Percentiles rank a stretch among this genome's conserved stretches.
These are phyloP conservation scores for Xanthia icteritia DNA, from an alignment of 2,888 invertebrate genomes.

Conservation along the genomic window DNA sequence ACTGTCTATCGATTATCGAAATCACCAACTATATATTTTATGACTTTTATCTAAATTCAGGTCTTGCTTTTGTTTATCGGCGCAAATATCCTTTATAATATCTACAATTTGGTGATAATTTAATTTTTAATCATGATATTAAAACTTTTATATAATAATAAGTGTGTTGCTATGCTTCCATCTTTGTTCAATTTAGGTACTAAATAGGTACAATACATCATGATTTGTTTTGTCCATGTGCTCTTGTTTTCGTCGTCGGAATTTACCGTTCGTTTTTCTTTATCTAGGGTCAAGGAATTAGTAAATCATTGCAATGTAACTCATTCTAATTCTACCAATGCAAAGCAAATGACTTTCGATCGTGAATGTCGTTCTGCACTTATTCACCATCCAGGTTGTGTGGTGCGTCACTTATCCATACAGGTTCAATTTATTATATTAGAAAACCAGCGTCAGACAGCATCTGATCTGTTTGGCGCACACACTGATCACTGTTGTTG, in stretches of 20 bases:
- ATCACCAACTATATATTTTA: constrained; percentile 15
- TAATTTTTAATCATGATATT: neutral
- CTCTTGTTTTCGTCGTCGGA: neutral
- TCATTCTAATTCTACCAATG: neutral
- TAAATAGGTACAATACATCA: neutral
- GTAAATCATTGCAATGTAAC: neutral
- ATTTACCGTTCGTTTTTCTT: neutral
- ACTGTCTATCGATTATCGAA: constrained; percentile 3
- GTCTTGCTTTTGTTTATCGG: no score
- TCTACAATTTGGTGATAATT: constrained; percentile 8
- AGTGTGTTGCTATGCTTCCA: neutral
- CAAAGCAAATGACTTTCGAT: neutral
- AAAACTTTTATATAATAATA: neutral
- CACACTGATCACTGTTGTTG: neutral
- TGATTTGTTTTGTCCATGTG: neutral
- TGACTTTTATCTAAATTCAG: constrained; percentile 22
- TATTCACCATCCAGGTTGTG: neutral
- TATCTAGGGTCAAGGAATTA: neutral
- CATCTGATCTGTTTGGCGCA: no score
- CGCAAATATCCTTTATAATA: constrained; percentile 9
- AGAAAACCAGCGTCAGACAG: neutral
- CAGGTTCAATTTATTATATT: no score
- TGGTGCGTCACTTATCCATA: neutral
- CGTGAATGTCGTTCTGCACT: neutral
- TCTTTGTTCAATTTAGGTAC: neutral